Evolutionary conservation across 2,113 vertebrate genomes (phyloP), one percentile per base, ranked within the genome.

Genomic region (Zosterops pallidus): DNA sequence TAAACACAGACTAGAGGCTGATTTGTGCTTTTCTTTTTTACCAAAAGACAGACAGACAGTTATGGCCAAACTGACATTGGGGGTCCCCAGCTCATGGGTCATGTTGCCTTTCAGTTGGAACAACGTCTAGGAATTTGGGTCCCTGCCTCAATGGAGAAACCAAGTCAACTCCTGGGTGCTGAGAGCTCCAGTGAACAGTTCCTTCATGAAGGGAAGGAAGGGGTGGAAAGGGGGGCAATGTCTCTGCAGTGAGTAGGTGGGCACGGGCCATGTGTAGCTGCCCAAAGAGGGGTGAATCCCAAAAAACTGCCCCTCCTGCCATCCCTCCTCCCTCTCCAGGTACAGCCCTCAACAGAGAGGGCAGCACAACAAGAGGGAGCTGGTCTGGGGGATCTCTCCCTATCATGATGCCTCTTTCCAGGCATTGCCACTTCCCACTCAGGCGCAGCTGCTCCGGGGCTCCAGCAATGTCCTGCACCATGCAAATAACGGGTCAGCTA

Each of bases 91-190:
- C 0, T 33, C 0, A 15, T n/a, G 85, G 90, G 83, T 89, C 5
- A 0, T 23, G 33, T 60, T 89, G 65, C 92, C 57, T 96, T 95
- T 90, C 95, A 78, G 22, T 28, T 62, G 93, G 94, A 97, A 95
- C 23, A 6, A 70, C 0, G 26, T 95, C 90, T 26, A 53, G 86
- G 77, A 42, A 86, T 22, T 91, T 89, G 81, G 81, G 90, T 90
- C 62, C 55, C 83, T 80, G 59, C 67, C 80, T 75, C 56, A 42
- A 44, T 2, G 22, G 37, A 95, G 71, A 79, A 88, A 86, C 83
- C 69, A 63, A 18, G 86, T 86, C 55, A 3, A 67, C 10, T 63
- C 33, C 71, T 2, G 9, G 53, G 50, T 14, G 57, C 44, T 26
- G 14, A 24, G 11, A 46, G 78, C 68, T 35, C 28, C 0, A 0